These are phyloP conservation scores for Epinotia brunnichana DNA, from an alignment of 2,888 invertebrate species.

Conservation along the genomic window DNA sequence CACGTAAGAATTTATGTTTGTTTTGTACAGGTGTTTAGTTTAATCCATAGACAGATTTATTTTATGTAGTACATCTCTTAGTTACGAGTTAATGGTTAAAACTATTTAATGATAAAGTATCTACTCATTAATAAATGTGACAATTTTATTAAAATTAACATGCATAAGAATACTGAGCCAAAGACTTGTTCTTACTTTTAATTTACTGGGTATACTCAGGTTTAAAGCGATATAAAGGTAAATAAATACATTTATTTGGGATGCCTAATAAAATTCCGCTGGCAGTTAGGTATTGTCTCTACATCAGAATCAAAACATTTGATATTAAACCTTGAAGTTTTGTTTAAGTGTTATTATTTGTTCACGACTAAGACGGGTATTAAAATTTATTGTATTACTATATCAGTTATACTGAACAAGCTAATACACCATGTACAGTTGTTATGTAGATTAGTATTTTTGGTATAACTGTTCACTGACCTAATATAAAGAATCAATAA, in stretches of 20 bases:
- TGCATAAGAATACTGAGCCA: conserved; percentile 50
- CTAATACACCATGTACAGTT: conserved; percentile 61
- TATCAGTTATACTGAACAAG: conserved; percentile 45
- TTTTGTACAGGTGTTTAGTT: conserved; percentile 23
- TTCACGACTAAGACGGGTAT: conserved; percentile 45
- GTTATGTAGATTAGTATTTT: conserved; percentile 70
- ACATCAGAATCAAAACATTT: neutral
- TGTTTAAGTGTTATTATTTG: conserved; percentile 21
- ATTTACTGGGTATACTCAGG: neutral
- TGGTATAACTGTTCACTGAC: conserved; percentile 12
- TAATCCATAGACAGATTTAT: conserved; percentile 17
- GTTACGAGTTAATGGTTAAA: conserved; percentile 3
- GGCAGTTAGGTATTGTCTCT: no score
- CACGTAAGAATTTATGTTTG: conserved; percentile 20
- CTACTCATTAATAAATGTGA: conserved; percentile 8
- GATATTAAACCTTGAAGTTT: neutral
- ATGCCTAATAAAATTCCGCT: neutral
- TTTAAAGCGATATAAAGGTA: neutral
- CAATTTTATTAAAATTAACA: conserved; percentile 4
- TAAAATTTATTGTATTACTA: conserved; percentile 59
- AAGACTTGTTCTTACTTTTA: conserved; percentile 50
- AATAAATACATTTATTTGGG: neutral
- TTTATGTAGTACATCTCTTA: conserved; percentile 4
- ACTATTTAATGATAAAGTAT: conserved; percentile 5
- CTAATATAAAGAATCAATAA: conserved; percentile 30